Evolutionary conservation across 2,113 vertebrate species (phyloP), one percentile per base, ranked within the genome.

Genomic region (Vicugna pacos): DNA sequence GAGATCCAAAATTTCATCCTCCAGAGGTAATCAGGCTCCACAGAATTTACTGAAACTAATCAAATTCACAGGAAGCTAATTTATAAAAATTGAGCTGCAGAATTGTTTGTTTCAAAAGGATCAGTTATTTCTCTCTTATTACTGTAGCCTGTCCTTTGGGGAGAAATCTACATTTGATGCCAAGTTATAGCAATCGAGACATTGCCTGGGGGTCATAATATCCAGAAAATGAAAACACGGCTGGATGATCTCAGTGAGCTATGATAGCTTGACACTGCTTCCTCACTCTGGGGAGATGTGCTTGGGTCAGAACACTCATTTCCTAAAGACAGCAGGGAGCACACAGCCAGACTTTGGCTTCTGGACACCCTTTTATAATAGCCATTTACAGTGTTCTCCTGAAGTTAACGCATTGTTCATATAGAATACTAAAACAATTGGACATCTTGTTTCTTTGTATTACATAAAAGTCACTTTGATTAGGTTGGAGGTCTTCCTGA

Each of bases 1-100:
- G 76, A 70, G 60, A 58, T 86, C 48, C 48, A 87, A n/a, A 93
- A 91, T 92, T 76, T 76, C 79, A 86, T 90, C 79, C 58, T 73
- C 46, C 38, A 81, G 79, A 65, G 73, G 32, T 95, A 73, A 81
- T 83, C 5, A 50, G 81, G 10, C 30, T 73, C 60, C 32, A 86
- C n/a, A 20, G 58, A 56, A n/a, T 92, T 84, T 52, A 80, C 73
- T 94, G 58, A 87, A 32, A 86, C 73, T 72, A 76, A 89, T 89
- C 54, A 75, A 75, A 81, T 72, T 75, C 24, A 62, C 8, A 76
- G 58, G 52, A 67, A 70, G 81, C 19, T 32, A 56, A 46, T 56
- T n/a, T 93, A 16, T 91, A n/a, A 89, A 90, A 38, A 60, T 73
- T 32, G 42, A 93, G 72, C 52, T 90, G 38, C 22, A 77, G 52